Percentiles rank a stretch among this genome's conserved stretches.
phyloP scores from a whole-genome alignment of 1,140 invertebrate genomes.

The Oedothorax gibbosus region DNA sequence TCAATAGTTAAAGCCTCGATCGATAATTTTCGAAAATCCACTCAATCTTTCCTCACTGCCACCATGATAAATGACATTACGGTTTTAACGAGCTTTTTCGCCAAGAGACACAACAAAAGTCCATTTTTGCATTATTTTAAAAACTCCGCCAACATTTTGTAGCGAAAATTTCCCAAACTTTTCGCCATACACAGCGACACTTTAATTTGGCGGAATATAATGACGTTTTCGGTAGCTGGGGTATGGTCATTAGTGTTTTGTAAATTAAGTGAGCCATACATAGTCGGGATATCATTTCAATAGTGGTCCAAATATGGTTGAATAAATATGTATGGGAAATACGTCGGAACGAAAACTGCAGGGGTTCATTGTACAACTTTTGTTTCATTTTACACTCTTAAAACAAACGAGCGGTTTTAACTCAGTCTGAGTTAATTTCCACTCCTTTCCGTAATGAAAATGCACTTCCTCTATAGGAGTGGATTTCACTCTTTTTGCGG shows the following conservation, averaged over 20 bases:
- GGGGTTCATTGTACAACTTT: too few species aligned
- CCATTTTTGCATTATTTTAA: slow-evolving; percentile 56
- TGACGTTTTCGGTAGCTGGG: slow-evolving; percentile 17
- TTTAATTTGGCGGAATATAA: slow-evolving; percentile 46
- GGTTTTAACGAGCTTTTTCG: slow-evolving; percentile 45
- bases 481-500: too few species aligned
- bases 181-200: slow-evolving; percentile 35
- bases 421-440: too few species aligned
- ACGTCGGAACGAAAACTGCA: too few species aligned
- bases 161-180: slow-evolving; percentile 29
- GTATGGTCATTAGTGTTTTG: slow-evolving; percentile 53
- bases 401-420: too few species aligned
- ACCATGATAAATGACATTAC: slow-evolving; percentile 51
- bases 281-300: too few species aligned
- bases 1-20: slow-evolving; percentile 31
- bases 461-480: too few species aligned
- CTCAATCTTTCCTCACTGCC: slow-evolving; percentile 22
- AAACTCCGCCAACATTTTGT: slow-evolving; percentile 24
- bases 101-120: slow-evolving; percentile 11
- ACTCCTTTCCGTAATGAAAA: too few species aligned
- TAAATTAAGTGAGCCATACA: slow-evolving; percentile 39
- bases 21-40: slow-evolving; percentile 45
- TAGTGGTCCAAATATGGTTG: too few species aligned
- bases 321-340: too few species aligned
- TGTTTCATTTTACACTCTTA: too few species aligned